Conservation (phyloP, 2,888 invertebrate genomes). For the Catotricha subobsoleta region DNA sequence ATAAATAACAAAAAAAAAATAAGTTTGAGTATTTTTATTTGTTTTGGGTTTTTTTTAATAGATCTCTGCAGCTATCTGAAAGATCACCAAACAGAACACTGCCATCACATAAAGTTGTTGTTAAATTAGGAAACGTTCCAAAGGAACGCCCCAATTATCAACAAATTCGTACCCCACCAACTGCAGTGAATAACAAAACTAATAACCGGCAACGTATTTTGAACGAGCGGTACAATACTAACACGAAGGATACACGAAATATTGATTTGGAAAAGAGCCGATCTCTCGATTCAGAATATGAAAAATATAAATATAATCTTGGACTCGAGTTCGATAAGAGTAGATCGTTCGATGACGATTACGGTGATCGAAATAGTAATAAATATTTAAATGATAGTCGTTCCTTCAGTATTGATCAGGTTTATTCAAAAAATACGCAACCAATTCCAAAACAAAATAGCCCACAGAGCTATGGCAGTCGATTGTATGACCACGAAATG, state of each 20-base stretch:
- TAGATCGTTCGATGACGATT: conserved; percentile 28
- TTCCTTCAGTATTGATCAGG: conserved; percentile 2
- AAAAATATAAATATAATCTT: conserved; percentile 6
- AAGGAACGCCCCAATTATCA: conserved; percentile 7
- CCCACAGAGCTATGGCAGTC: conserved; percentile 27
- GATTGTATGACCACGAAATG: conserved; percentile 27
- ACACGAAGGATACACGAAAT: conserved; percentile 3
- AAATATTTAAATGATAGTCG: conserved; percentile 3
- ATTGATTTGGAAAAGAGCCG: conserved; percentile 14
- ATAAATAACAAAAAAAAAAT: conserved; percentile 6
- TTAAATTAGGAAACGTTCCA: conserved; percentile 16
- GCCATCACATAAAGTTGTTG: conserved; percentile 23
- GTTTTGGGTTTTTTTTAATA: conserved; percentile 12
- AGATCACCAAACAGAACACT: conserved; percentile 31
- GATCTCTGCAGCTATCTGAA: conserved; percentile 46
- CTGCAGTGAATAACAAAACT: background rate
- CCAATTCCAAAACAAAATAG: conserved; percentile 18
- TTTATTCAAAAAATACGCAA: background rate
- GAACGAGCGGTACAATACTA: too few species aligned
- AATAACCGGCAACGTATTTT: background rate
- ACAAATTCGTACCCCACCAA: background rate
- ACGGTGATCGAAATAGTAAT: conserved; percentile 19
- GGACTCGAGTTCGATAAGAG: conserved; percentile 25
- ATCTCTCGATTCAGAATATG: conserved; percentile 28
- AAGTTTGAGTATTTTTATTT: background rate